Evolutionary conservation across 2,113 vertebrate species (phyloP), one percentile per base, ranked within the genome.

Genomic region (Eptesicus fuscus): DNA sequence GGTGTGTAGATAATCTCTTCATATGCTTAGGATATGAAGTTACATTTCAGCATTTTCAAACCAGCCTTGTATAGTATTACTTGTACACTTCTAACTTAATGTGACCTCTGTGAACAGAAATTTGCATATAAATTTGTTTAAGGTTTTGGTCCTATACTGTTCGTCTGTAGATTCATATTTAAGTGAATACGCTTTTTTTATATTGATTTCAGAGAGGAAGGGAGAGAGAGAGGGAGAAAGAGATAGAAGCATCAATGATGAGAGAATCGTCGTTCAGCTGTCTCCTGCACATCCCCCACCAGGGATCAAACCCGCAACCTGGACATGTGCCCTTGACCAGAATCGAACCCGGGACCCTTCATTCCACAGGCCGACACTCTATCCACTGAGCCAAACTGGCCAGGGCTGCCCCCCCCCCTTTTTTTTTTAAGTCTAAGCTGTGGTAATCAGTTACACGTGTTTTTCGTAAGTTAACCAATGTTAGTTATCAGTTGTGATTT

Each of bases 41-140:
- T 98, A 96, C 96, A 96, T 94, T 96, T 97, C 85, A 86, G 88
- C 95, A 97, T 97, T 98, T 97, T 97, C 97, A 97, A 97, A 83
- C 17, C 59, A 86, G 22, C 17, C 47, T 93, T 22, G 28, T 93
- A 71, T 90, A 77, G 37, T 65, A 70, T 89, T 65, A 67, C 47
- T 49, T 95, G 9, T 89, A 61, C n/a, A 91, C 63, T 51, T 92
- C 11, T 61, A 69, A 82, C 35, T 63, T 20, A 40, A 89, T 67
- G 56, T 59, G 37, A 78, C 53, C 12, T 74, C 91, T 71, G 47
- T 84, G 53, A 42, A 74, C 5, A 82, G 49, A 95, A 88, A 51
- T 65, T 88, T 88, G 9, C 78, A 67, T 94, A 73, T 91, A 32
- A 73, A 53, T 91, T 83, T 86, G 22, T 95, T 0, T 63, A 71